Base-by-base conservation (phyloP, 2,113 vertebrate species). In the Genyomyrus donnyi region DNA sequence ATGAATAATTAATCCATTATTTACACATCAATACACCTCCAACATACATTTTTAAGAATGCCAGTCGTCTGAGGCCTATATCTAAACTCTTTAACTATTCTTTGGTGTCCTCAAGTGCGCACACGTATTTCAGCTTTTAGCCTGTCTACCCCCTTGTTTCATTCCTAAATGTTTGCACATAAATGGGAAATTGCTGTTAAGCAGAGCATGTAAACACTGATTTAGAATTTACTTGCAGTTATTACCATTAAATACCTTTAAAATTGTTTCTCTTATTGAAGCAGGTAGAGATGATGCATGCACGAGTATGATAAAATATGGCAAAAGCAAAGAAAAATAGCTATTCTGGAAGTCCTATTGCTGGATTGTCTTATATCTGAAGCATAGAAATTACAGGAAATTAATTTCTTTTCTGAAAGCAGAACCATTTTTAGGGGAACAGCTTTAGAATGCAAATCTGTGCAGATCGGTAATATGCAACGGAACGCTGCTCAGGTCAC, bases 211-310 rank as follows among this genome's bases (percentile, higher is more conserved):
- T 56, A 87, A 87, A 87, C 85, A 87, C 50, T 87, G 50, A 87
- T 87, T 87, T 56, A 87, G 50, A 87, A 87, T 35, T 87, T 31
- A 39, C 50, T 52, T 87, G 85, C 50, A 56, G 85, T 53, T 56
- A 56, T 87, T 56, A 56, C 48, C 85, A 87, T 87, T 56, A 87
- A 87, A 87, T 87, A 53, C 85, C 48, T 87, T 87, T 87, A 87
- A 87, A 87, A 17, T 19, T 17, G 85, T 87, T 35, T 35, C 49
- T 87, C 31, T 19, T 56, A 56, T 87, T 87, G 50, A 48, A 87
- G 49, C 17, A 1, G 85, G 45, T 39, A 53, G n/a, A 56, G 15
- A 19, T n/a, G 13, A 35, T 53, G 27, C 49, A 53, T 87, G 85
- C 50, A 42, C 1, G 13, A 42, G 27, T n/a, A 56, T 31, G 85